Evolutionary conservation across 1,140 invertebrate species (phyloP).

Genomic region (Drosophila equinoxialis): DNA sequence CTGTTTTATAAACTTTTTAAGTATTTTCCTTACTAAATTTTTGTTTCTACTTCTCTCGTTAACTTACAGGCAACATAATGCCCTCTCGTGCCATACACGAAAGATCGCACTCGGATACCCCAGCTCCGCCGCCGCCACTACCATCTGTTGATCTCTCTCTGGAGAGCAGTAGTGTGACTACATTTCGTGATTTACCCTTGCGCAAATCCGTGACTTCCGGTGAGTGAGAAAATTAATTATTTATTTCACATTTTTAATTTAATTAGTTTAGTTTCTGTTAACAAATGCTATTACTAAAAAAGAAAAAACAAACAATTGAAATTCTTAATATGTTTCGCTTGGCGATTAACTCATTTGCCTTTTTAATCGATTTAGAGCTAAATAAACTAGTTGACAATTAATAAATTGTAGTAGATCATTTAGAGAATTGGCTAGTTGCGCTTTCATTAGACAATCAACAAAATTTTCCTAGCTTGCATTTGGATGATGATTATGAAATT

Average conservation of each 20-base stretch:
- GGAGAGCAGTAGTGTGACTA: slow-evolving; percentile 97
- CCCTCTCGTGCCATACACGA: slow-evolving; percentile 88
- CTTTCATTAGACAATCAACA: slow-evolving; percentile 34
- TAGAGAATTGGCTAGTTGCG: slow-evolving; percentile 40
- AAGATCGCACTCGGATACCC: slow-evolving; percentile 95
- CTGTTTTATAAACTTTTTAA: no score
- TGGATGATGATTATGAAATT: slow-evolving; percentile 33
- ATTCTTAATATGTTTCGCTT: not conserved
- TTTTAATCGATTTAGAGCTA: slow-evolving; percentile 6
- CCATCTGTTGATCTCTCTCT: slow-evolving; percentile 95
- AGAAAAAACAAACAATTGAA: not conserved
- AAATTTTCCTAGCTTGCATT: slow-evolving; percentile 57
- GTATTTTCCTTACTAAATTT: not conserved
- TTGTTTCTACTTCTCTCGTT: not conserved
- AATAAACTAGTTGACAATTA: slow-evolving; percentile 22
- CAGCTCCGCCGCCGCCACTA: slow-evolving; percentile 87
- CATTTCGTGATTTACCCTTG: slow-evolving; percentile 93
- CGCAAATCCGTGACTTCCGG: slow-evolving; percentile 93
- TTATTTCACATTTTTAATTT: not conserved
- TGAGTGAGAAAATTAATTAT: slow-evolving; percentile 82
- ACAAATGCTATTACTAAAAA: slow-evolving; percentile 65
- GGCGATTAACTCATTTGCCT: not conserved
- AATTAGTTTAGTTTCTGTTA: not conserved
- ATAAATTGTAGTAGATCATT: slow-evolving; percentile 43
- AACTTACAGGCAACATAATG: slow-evolving; percentile 61